These are phyloP conservation scores for Clarias fuscus DNA, from an alignment of 2,797 vertebrate genomes.

Conservation along the genomic window DNA sequence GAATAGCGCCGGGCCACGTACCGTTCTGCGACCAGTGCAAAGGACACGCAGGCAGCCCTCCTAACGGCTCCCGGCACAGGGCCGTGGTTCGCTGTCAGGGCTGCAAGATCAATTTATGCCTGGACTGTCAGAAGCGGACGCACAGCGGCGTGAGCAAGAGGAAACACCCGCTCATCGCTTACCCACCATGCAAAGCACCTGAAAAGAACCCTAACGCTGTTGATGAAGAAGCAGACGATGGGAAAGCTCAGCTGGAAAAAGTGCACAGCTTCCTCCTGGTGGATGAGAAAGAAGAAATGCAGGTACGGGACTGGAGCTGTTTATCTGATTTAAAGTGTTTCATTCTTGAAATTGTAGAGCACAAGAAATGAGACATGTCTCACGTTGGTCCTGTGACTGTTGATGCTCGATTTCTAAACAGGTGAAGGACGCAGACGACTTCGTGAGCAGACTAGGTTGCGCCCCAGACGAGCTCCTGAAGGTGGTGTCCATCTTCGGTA, in stretches of 20 bases:
- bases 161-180: slow-evolving; percentile 85
- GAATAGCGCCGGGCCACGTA: slow-evolving; percentile 84
- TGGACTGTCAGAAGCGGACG: slow-evolving; percentile 95
- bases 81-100: slow-evolving; percentile 91
- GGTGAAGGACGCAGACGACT: slow-evolving; percentile 91
- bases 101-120: slow-evolving; percentile 93
- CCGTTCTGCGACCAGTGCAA: slow-evolving; percentile 94
- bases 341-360: background rate
- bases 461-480: slow-evolving; percentile 91
- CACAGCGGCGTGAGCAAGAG: slow-evolving; percentile 90
- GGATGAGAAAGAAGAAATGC: slow-evolving; percentile 94
- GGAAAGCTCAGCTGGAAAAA: slow-evolving; percentile 84
- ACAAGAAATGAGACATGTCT: background rate
- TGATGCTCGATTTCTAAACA: slow-evolving; percentile 57
- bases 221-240: slow-evolving; percentile 77
- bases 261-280: slow-evolving; percentile 93
- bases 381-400: background rate
- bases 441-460: slow-evolving; percentile 88
- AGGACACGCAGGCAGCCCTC: slow-evolving; percentile 74
- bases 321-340: background rate
- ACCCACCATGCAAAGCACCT: slow-evolving; percentile 77
- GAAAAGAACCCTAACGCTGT: slow-evolving; percentile 70
- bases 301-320: slow-evolving; percentile 71
- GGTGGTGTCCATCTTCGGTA: slow-evolving; percentile 97
- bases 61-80: slow-evolving; percentile 75